Evolutionary conservation across 2,888 invertebrate species (phyloP).

Genomic region (Halictus quadricinctus): DNA sequence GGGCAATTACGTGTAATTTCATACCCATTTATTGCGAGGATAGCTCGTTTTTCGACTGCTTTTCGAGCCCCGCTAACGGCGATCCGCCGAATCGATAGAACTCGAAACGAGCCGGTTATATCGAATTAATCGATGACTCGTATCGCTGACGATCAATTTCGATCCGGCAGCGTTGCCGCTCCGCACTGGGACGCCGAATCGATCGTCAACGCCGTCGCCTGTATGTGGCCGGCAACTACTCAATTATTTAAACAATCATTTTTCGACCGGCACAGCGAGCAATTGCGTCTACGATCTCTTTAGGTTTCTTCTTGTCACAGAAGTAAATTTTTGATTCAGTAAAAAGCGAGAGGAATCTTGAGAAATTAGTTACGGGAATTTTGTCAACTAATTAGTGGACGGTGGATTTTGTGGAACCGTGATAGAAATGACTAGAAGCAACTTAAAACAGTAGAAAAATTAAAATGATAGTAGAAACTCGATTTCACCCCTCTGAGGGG

Average conservation of each 20-base stretch:
- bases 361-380: too few relatives aligned
- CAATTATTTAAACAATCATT: background rate
- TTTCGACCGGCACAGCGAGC: background rate
- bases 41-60: conserved; percentile 64
- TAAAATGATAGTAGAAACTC: too few relatives aligned
- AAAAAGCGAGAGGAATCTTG: background rate
- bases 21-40: conserved; percentile 71
- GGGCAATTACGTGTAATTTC: conserved; percentile 73
- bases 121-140: conserved; percentile 42
- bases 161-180: background rate
- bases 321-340: background rate
- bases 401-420: too few relatives aligned
- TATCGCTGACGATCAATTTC: conserved; percentile 27
- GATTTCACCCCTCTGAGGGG: too few relatives aligned
- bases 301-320: background rate
- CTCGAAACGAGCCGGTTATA: conserved; percentile 30
- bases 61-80: conserved; percentile 53
- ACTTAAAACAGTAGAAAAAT: too few relatives aligned
- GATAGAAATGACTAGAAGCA: too few relatives aligned
- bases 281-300: background rate
- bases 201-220: background rate
- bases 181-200: background rate
- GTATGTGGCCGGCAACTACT: background rate
- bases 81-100: conserved; percentile 42
- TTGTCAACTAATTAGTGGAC: too few relatives aligned